Base-by-base conservation (phyloP, 1,140 invertebrate species). In the Drosophila littoralis region DNA sequence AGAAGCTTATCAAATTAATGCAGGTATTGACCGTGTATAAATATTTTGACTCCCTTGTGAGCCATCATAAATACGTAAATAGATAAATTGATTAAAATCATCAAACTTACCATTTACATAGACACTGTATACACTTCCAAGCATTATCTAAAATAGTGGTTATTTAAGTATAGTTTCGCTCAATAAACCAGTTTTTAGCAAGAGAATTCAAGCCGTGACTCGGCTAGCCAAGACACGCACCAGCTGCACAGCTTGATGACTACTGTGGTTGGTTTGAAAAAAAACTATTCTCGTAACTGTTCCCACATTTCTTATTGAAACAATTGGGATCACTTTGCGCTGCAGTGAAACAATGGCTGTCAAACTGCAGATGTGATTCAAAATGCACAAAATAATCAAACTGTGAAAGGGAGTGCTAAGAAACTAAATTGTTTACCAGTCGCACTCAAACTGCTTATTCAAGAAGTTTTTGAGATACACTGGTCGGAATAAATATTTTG, bases 161-260 rank as follows among this genome's bases (percentile, higher is more conserved):
- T 12, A 12, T 5, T 5, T 12, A 15, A 17, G 9, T 12, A 7
- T 45, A 17, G 43, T 45, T 48, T 10, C 1, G 10, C 9, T 12
- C 22, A 40, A 6, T 0, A 40, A 40, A 40, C 38, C 22, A 48
- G 13, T 9, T 8, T 48, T 28, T 48, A 6, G 17, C 2, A 12
- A 10, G 9, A 6, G 5, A 48, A 22, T 48, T n/a, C 6, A 12
- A 28, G 7, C 5, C 12, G 5, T 6, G 3, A 17, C 32, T 43
- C 0, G 13, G 0, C 13, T 32, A 58, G 55, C 55, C 33, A 33
- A 13, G 50, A 22, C 61, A 35, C 50, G 7, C 28, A 65, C 50
- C 38, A 33, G 3, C 7, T 7, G 1, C 1, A 17, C 50, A 65
- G 10, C 2, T 32, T 10, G 8, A 13, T 6, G 8, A 2, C 8